Conservation (phyloP, 2,113 vertebrate species). For the Tympanuchus pallidicinctus region DNA sequence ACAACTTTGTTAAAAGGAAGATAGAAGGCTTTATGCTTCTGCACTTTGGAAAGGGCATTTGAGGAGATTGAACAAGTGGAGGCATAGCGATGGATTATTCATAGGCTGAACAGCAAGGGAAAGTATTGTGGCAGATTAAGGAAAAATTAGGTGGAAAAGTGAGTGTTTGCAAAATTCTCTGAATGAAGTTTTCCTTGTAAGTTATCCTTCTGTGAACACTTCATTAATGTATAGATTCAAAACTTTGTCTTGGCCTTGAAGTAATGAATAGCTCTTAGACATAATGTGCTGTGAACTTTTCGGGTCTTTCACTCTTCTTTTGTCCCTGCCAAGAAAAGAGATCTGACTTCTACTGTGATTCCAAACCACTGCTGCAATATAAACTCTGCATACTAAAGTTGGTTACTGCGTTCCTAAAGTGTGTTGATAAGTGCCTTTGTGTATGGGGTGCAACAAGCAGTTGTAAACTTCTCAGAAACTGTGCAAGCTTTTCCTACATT, state of each 20-base stretch:
- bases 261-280: background rate
- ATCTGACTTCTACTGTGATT: background rate
- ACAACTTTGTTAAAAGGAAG: constrained; percentile 12
- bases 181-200: background rate
- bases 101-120: background rate
- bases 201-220: background rate
- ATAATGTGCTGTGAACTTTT: background rate
- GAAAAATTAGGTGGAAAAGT: constrained; percentile 4
- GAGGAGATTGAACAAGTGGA: background rate
- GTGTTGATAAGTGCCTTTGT: background rate
- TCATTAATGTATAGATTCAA: background rate
- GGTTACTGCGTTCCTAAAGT: background rate
- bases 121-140: background rate
- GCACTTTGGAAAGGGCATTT: background rate
- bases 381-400: background rate
- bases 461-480: background rate
- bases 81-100: background rate
- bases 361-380: background rate
- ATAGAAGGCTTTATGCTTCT: background rate
- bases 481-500: background rate
- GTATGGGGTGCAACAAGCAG: background rate
- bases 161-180: background rate
- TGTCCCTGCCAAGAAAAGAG: background rate
- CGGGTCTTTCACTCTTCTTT: background rate
- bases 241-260: background rate